phyloP scores from a whole-genome alignment of 2,888 invertebrate species.

The Epistrophe grossulariae region DNA sequence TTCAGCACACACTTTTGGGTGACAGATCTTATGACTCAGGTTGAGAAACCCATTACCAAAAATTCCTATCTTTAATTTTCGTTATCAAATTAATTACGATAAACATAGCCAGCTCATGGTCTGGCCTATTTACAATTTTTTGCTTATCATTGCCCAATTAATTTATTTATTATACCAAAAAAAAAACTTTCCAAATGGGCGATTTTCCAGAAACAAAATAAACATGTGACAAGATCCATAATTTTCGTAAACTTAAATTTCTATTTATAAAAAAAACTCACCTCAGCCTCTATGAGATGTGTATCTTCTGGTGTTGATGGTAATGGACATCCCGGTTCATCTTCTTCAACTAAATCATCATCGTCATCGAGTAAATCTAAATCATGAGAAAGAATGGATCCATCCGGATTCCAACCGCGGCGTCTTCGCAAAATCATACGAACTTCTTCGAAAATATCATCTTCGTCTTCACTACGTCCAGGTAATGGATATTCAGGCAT shows the following conservation, averaged over 20 bases:
- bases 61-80: background rate
- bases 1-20: background rate
- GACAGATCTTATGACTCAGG: background rate
- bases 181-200: too few relatives aligned
- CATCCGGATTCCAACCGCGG: conserved; percentile 82
- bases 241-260: background rate
- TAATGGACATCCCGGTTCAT: conserved; percentile 92
- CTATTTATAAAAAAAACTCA: conserved; percentile 78
- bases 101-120: too few relatives aligned
- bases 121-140: background rate
- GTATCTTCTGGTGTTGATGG: conserved; percentile 95
- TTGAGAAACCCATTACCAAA: background rate
- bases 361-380: conserved; percentile 82
- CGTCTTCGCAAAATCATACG: conserved; percentile 83
- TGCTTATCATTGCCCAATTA: too few relatives aligned
- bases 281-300: conserved; percentile 92
- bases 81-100: background rate
- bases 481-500: conserved; percentile 76
- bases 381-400: conserved; percentile 81
- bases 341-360: conserved; percentile 85
- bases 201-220: too few relatives aligned
- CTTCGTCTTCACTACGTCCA: conserved; percentile 78
- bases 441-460: conserved; percentile 82
- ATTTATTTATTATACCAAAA: too few relatives aligned
- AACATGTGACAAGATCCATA: too few relatives aligned